Evolutionary conservation across 1,140 invertebrate genomes (phyloP).

Genomic region (Octopus sinensis): DNA sequence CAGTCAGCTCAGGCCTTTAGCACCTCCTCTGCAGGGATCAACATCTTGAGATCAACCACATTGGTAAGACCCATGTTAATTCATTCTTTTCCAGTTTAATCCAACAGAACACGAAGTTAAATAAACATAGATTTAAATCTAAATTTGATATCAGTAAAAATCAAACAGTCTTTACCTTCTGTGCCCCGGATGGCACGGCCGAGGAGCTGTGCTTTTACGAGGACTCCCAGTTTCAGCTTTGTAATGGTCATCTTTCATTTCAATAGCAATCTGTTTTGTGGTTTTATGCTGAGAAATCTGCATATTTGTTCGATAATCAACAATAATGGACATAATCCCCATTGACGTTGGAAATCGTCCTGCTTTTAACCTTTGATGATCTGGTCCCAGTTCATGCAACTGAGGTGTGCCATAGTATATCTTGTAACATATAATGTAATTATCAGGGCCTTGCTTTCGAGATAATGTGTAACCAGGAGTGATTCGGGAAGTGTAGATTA

Average conservation of each 20-base stretch:
- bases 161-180: constrained; percentile 29
- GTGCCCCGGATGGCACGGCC: constrained; percentile 41
- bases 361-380: constrained; percentile 71
- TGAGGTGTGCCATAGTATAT: constrained; percentile 83
- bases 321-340: constrained; percentile 74
- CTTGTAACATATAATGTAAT: constrained; percentile 83
- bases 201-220: constrained; percentile 37
- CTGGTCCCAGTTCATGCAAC: constrained; percentile 65
- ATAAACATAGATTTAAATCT: no score
- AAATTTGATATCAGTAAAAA: no score
- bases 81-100: no score
- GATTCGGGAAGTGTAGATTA: constrained; percentile 81
- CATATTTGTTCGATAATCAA: constrained; percentile 83
- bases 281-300: constrained; percentile 78
- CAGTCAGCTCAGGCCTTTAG: no score
- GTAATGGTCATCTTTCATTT: constrained; percentile 89
- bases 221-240: constrained; percentile 65
- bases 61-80: no score
- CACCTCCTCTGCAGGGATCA: no score
- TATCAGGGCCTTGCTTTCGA: constrained; percentile 67
- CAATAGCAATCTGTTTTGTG: constrained; percentile 67
- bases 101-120: no score
- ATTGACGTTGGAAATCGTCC: constrained; percentile 79
- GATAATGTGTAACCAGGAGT: constrained; percentile 90
- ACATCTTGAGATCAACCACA: no score